Percentiles rank a stretch among this genome's conserved stretches.
Evolutionary conservation across 2,113 vertebrate species (phyloP).

Genomic region (Patagioenas fasciata): DNA sequence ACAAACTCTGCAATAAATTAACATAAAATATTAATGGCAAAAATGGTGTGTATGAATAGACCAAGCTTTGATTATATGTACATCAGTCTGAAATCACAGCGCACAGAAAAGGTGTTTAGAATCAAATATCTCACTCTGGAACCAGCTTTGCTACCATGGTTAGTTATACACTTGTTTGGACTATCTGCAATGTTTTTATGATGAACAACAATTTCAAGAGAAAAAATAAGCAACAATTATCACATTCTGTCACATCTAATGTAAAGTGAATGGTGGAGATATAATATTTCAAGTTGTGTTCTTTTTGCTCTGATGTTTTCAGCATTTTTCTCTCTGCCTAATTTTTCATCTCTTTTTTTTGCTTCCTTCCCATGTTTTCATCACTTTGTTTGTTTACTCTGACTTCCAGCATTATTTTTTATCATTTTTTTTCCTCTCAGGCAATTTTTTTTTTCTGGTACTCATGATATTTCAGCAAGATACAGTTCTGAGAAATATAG

Average conservation of each 20-base stretch:
- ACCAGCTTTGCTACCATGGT: neutral
- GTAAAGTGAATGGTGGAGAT: neutral
- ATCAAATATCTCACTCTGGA: neutral
- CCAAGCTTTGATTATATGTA: neutral
- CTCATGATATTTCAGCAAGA: neutral
- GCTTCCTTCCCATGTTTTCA: neutral
- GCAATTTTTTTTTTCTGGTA: neutral
- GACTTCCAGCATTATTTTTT: neutral
- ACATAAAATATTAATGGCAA: neutral
- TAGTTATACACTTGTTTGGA: neutral
- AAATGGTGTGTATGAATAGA: fast-evolving
- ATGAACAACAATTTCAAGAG: neutral
- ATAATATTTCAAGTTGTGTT: neutral
- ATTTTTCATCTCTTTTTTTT: neutral
- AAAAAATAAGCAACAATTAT: neutral
- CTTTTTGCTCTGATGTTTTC: neutral
- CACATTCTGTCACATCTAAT: neutral
- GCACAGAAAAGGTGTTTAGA: neutral
- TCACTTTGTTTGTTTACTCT: neutral
- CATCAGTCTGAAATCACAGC: neutral
- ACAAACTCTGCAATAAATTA: neutral
- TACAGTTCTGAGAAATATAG: neutral
- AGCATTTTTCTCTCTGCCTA: neutral
- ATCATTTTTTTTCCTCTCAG: neutral
- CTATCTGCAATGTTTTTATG: neutral